These are phyloP conservation scores for Ctenomys sociabilis DNA, from an alignment of 2,113 vertebrate genomes.

Conservation along the genomic window DNA sequence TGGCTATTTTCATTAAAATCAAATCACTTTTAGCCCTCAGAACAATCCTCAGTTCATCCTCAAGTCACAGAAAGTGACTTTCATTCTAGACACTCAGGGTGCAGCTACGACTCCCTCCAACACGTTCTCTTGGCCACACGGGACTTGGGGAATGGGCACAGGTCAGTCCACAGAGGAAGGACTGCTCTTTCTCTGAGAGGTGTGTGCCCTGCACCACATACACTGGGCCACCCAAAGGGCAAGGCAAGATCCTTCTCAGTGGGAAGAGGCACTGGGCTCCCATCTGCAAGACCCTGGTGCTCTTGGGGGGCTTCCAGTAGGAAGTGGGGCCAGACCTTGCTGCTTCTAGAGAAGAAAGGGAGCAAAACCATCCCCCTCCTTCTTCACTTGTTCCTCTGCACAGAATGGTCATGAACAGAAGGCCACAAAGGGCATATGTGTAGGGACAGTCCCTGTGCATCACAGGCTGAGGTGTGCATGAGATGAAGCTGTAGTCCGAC, in stretches of 20 bases:
- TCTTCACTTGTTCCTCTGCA: slow-evolving; percentile 29
- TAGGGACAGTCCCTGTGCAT: background rate
- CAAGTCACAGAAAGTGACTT: slow-evolving; percentile 4
- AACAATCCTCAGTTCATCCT: slow-evolving; percentile 27
- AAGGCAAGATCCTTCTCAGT: background rate
- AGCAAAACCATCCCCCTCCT: background rate
- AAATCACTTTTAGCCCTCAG: slow-evolving; percentile 13
- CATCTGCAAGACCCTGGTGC: background rate
- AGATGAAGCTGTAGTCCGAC: background rate
- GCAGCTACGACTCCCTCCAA: background rate
- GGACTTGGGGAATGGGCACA: background rate
- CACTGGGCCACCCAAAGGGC: background rate
- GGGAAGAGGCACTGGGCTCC: background rate
- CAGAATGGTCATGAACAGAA: background rate
- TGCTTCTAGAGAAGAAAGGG: slow-evolving; percentile 14
- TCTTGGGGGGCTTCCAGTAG: background rate
- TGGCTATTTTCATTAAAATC: slow-evolving; percentile 43
- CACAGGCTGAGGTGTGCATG: background rate
- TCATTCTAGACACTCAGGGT: background rate
- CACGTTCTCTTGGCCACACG: background rate
- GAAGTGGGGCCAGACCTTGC: background rate
- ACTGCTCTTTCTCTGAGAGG: background rate
- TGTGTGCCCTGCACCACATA: background rate
- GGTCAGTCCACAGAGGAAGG: slow-evolving; percentile 10
- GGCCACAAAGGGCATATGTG: background rate